Percentiles rank a stretch among this genome's conserved stretches.
Evolutionary conservation across 2,797 vertebrate species (phyloP).

Genomic region (Chaetodon trifasciatus): DNA sequence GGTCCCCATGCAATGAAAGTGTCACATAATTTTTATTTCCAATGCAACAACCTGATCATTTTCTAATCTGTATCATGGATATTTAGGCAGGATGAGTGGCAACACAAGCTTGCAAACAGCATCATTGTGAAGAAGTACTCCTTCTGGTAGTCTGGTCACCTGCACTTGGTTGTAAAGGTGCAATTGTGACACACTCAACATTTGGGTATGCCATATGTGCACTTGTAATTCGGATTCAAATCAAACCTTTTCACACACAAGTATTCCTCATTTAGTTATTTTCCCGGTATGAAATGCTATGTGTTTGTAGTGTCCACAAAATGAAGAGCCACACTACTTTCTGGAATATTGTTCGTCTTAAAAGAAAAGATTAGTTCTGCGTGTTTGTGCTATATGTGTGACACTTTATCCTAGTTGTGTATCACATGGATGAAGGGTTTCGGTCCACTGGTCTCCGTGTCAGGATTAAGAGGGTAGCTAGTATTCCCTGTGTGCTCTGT

Average conservation of each 20-base stretch:
- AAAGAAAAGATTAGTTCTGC: constrained; percentile 16
- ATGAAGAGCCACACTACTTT: not conserved
- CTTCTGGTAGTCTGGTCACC: not conserved
- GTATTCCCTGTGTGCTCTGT: constrained; percentile 60
- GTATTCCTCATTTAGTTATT: not conserved
- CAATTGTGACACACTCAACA: not conserved
- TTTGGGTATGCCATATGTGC: not conserved
- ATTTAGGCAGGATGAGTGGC: not conserved
- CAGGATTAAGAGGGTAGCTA: constrained; percentile 63
- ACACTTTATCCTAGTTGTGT: constrained; percentile 33
- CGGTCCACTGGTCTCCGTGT: constrained; percentile 55
- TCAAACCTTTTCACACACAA: not conserved
- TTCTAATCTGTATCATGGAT: not conserved
- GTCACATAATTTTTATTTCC: not conserved
- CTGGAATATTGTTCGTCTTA: not conserved
- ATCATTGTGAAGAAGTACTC: not conserved
- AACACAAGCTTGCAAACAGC: not conserved
- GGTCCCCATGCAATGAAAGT: not conserved
- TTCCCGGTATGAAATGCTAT: not conserved
- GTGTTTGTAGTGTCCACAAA: not conserved
- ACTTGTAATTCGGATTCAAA: not conserved
- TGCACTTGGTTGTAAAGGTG: not conserved
- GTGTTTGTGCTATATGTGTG: constrained; percentile 6
- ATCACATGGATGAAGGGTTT: constrained; percentile 49
- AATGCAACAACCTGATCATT: not conserved